These are phyloP conservation scores for Hyles vespertilio DNA, from an alignment of 1,140 invertebrate species.

Conservation along the genomic window DNA sequence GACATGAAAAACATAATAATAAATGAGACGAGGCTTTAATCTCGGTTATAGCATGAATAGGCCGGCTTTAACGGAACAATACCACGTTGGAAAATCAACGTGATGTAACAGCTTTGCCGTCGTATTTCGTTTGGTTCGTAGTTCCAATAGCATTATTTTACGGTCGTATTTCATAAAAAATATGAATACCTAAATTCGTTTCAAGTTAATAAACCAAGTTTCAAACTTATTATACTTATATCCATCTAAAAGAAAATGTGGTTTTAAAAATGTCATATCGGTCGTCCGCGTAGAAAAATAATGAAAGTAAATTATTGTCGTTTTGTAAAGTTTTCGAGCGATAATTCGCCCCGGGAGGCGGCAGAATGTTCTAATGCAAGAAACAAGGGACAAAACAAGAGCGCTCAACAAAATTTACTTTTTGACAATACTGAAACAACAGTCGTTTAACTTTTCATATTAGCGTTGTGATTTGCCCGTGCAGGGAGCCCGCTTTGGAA, in stretches of 20 bases:
- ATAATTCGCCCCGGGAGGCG: constrained; percentile 20
- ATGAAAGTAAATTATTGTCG: constrained; percentile 23
- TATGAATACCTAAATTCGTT: too few relatives aligned
- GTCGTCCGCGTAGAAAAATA: constrained; percentile 5
- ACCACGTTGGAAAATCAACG: too few relatives aligned
- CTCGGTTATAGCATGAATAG: too few relatives aligned
- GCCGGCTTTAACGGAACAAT: too few relatives aligned
- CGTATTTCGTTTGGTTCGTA: too few relatives aligned
- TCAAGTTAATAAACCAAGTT: too few relatives aligned
- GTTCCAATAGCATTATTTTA: too few relatives aligned
- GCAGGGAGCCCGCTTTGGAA: not conserved
- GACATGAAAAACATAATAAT: too few relatives aligned
- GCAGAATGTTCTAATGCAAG: constrained; percentile 15
- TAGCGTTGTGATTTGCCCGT: constrained; percentile 24
- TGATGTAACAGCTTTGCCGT: too few relatives aligned
- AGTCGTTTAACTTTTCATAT: constrained; percentile 42
- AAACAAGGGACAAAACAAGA: constrained; percentile 15
- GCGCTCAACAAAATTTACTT: constrained; percentile 31
- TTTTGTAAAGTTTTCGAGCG: constrained; percentile 20
- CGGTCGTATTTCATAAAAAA: too few relatives aligned
- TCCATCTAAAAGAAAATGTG: not conserved
- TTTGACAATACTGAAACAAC: constrained; percentile 40
- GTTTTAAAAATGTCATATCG: not conserved
- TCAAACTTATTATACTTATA: too few relatives aligned
- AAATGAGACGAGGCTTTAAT: too few relatives aligned